Evolutionary conservation across 2,113 vertebrate species (phyloP).

Genomic region (Mustela nigripes): DNA sequence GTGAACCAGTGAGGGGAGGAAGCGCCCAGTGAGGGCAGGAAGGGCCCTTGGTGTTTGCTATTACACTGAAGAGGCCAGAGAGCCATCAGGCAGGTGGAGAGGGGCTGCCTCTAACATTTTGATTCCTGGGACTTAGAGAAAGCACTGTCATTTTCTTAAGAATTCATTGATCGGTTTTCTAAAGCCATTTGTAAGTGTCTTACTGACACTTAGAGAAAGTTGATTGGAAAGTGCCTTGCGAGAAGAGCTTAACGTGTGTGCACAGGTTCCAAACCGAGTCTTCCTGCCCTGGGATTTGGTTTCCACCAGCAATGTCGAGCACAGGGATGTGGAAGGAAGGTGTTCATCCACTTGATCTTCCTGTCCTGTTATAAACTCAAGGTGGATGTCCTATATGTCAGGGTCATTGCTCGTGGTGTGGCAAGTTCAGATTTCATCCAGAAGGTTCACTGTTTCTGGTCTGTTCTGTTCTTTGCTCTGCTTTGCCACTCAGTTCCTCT

Average conservation of each 20-base stretch:
- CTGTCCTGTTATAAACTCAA: neutral
- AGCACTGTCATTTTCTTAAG: conserved; percentile 51
- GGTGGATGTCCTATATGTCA: neutral
- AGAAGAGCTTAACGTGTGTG: neutral
- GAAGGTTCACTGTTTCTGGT: neutral
- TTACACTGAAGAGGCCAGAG: neutral
- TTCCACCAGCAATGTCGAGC: neutral
- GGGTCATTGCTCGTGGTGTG: neutral
- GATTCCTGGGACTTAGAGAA: conserved; percentile 1
- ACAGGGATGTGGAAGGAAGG: too few relatives aligned
- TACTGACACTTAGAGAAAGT: neutral
- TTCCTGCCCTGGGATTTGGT: neutral
- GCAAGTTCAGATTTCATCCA: neutral
- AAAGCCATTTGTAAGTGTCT: neutral
- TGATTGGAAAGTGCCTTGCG: neutral
- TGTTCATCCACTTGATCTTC: neutral
- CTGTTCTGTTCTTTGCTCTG: conserved; percentile 42
- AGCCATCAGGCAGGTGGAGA: neutral
- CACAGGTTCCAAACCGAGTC: neutral
- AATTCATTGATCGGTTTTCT: conserved; percentile 35
- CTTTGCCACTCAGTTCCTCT: neutral
- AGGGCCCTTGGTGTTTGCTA: neutral
- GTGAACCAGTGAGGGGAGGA: too few relatives aligned
- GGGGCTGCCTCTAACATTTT: neutral
- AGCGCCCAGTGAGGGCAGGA: neutral